phyloP scores from a whole-genome alignment of 37 sponge, comb jelly and placozoan genomes.

The Agelas oroides region DNA sequence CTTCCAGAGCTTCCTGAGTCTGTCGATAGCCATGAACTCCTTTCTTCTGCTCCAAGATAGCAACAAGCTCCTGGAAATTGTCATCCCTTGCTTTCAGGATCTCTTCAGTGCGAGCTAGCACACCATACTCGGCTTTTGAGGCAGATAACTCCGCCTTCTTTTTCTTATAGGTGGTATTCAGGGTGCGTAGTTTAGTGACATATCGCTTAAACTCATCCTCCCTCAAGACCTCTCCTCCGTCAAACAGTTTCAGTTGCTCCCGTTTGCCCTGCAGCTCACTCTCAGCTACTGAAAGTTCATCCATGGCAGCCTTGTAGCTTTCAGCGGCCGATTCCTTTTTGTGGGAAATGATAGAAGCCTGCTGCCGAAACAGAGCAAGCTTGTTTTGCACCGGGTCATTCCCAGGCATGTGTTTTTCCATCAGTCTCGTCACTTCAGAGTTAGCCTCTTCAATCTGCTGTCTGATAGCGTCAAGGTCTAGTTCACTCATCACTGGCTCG shows the following conservation, averaged over 20 bases:
- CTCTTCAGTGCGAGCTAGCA: conserved; percentile 90
- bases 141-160: conserved; percentile 87
- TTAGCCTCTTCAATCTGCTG: conserved; percentile 69
- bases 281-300: conserved; percentile 62
- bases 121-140: conserved; percentile 89
- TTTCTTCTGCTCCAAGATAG: conserved; percentile 78
- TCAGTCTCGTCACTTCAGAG: conserved; percentile 67
- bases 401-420: conserved; percentile 84
- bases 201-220: conserved; percentile 89
- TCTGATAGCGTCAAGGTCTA: conserved; percentile 75
- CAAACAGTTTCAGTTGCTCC: conserved; percentile 52
- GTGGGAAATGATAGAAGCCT: conserved; percentile 85
- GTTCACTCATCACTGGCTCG: conserved; percentile 86
- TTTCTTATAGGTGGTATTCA: conserved; percentile 85
- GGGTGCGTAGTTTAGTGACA: conserved; percentile 74
- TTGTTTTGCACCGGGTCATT: conserved; percentile 86
- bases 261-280: conserved; percentile 60
- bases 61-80: conserved; percentile 60
- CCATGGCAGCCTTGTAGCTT: conserved; percentile 58
- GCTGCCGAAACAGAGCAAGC: conserved; percentile 94
- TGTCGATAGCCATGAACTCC: conserved; percentile 87
- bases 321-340: conserved; percentile 82
- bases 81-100: conserved; percentile 78
- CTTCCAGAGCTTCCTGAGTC: conserved; percentile 89
- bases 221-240: conserved; percentile 76